Percentiles rank a stretch among this genome's conserved stretches.
Conservation (phyloP, 2,113 vertebrate genomes). For the Morone saxatilis region DNA sequence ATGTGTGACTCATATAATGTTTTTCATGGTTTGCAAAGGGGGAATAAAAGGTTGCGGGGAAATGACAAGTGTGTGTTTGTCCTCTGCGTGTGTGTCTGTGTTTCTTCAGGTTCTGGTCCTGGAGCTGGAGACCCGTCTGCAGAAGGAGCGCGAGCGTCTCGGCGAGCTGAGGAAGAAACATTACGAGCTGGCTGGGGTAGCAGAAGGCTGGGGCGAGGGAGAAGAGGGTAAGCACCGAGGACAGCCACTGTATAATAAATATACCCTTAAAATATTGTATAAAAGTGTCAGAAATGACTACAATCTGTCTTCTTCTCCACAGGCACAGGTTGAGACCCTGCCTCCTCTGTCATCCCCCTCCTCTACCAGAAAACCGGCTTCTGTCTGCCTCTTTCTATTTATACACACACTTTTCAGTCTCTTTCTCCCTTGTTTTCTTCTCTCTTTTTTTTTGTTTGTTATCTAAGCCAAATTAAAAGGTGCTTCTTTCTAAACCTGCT, state of each 20-base stretch:
- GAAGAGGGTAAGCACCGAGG: constrained; percentile 75
- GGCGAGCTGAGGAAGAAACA: constrained; percentile 97
- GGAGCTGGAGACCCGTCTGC: constrained; percentile 93
- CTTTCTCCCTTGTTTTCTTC: constrained; percentile 29
- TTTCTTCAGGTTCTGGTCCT: constrained; percentile 90
- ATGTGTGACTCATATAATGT: not conserved
- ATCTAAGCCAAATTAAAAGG: constrained; percentile 84
- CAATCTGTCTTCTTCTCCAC: constrained; percentile 29
- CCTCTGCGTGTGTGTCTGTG: not conserved
- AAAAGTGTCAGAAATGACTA: not conserved
- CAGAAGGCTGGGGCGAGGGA: constrained; percentile 92
- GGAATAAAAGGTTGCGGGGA: not conserved
- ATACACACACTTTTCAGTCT: constrained; percentile 63
- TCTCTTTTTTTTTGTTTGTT: constrained; percentile 57
- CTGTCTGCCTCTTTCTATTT: constrained; percentile 71
- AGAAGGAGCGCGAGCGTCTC: constrained; percentile 95
- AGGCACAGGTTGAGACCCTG: constrained; percentile 80
- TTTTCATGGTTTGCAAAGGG: not conserved
- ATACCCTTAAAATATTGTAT: too few relatives aligned
- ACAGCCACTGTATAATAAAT: fast-evolving
- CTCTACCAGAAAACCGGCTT: constrained; percentile 50
- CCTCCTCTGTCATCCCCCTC: constrained; percentile 9
- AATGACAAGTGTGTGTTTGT: not conserved
- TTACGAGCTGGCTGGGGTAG: constrained; percentile 93
- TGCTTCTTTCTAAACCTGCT: constrained; percentile 77